Conservation (phyloP, 2,888 invertebrate species). For the Drosophila picticornis region DNA sequence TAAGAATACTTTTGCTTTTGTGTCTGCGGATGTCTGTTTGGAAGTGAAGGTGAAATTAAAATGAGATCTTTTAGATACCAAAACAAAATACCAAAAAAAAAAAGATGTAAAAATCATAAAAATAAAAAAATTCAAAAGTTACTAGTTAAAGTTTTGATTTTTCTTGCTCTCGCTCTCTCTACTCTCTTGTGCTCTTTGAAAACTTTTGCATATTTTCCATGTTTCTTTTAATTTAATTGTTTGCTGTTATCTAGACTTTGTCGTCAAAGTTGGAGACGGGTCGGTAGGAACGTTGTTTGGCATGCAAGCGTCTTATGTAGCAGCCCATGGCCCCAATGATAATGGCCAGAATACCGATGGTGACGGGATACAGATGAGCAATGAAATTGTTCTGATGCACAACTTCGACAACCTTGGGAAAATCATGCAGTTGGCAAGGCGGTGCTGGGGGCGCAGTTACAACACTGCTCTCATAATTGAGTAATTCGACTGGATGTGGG, state of each 20-base stretch:
- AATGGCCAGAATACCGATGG: slow-evolving; percentile 49
- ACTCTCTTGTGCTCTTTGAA: not conserved
- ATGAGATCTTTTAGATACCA: slow-evolving; percentile 70
- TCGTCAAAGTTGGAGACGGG: slow-evolving; percentile 84
- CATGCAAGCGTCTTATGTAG: slow-evolving; percentile 72
- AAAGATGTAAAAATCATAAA: slow-evolving; percentile 15
- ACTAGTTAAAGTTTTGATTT: slow-evolving; percentile 7
- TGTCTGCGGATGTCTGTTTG: slow-evolving; percentile 71
- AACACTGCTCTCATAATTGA: not conserved
- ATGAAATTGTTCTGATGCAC: slow-evolving; percentile 49
- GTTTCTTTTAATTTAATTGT: slow-evolving; percentile 2
- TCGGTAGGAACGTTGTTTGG: slow-evolving; percentile 84
- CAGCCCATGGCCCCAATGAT: slow-evolving; percentile 51
- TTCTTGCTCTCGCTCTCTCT: not conserved
- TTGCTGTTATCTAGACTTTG: slow-evolving; percentile 71
- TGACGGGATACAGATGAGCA: slow-evolving; percentile 17
- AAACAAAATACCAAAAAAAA: slow-evolving; percentile 34
- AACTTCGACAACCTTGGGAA: slow-evolving; percentile 77
- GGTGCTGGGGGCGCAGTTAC: slow-evolving; percentile 3
- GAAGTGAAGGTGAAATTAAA: slow-evolving; percentile 66
- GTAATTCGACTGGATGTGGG: slow-evolving; percentile 15
- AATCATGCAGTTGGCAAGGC: slow-evolving; percentile 55
- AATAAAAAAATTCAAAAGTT: slow-evolving; percentile 20
- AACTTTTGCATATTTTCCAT: not conserved
- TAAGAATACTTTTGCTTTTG: slow-evolving; percentile 77